These are phyloP conservation scores for Pelvicachromis taeniatus DNA, from an alignment of 2,113 vertebrate genomes.

Conservation along the genomic window DNA sequence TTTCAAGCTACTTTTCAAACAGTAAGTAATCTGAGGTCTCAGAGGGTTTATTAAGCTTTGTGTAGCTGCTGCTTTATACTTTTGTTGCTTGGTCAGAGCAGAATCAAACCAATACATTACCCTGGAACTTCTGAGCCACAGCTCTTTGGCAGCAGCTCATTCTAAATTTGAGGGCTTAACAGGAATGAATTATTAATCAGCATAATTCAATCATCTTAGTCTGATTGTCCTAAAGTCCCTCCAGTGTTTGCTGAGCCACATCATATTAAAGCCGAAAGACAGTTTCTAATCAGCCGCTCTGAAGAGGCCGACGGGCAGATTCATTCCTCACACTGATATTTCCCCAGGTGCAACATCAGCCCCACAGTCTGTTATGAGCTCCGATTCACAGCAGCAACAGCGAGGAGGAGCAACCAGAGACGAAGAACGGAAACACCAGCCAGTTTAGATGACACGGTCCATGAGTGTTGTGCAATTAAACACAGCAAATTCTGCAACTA, in stretches of 20 bases:
- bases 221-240: conserved; percentile 27
- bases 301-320: conserved; percentile 21
- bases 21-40: neutral
- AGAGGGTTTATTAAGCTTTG: neutral
- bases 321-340: conserved; percentile 33
- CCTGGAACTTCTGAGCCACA: neutral
- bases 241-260: conserved; percentile 37
- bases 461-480: neutral
- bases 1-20: neutral
- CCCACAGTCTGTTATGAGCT: conserved; percentile 1
- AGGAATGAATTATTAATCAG: conserved; percentile 57
- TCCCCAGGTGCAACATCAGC: conserved; percentile 30
- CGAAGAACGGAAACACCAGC: neutral
- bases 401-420: neutral
- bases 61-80: neutral
- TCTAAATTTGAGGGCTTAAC: conserved; percentile 12
- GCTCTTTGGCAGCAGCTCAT: neutral
- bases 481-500: neutral
- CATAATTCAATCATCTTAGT: conserved; percentile 41
- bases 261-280: conserved; percentile 38
- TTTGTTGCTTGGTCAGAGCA: neutral
- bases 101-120: neutral
- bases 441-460: neutral
- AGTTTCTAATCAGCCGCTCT: conserved; percentile 40
- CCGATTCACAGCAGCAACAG: neutral